Conservation (phyloP, 2,797 vertebrate genomes). For the Spea hammondii region DNA sequence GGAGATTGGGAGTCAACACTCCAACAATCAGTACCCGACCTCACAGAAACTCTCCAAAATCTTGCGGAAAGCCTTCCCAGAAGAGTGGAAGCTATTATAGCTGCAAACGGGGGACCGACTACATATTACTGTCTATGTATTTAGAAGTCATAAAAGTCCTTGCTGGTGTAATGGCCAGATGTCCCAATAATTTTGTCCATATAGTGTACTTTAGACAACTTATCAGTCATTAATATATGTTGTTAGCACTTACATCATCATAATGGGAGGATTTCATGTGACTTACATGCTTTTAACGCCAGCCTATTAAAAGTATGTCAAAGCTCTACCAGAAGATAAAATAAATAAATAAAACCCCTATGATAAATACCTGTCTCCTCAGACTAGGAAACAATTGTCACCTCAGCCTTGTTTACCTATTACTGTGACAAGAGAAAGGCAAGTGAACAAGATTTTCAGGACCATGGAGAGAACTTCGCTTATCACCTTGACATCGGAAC, state of each 20-base stretch:
- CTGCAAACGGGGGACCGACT: no score
- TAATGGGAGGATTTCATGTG: slow-evolving; percentile 10
- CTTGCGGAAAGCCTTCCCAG: no score
- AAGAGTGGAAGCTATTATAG: no score
- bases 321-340: slow-evolving; percentile 7
- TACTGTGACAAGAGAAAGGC: slow-evolving; percentile 22
- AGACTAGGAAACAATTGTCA: slow-evolving; percentile 18
- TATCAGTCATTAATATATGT: no score
- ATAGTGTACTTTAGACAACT: no score
- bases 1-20: no score
- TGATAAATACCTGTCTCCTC: slow-evolving; percentile 15
- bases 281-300: slow-evolving; percentile 5
- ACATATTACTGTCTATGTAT: no score
- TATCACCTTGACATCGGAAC: slow-evolving; percentile 30
- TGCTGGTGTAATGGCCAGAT: no score
- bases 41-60: no score
- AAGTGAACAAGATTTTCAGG: slow-evolving; percentile 34
- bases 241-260: not conserved
- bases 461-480: slow-evolving; percentile 32
- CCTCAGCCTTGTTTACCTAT: slow-evolving; percentile 10
- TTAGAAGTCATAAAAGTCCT: no score
- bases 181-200: no score
- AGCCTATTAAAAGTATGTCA: slow-evolving; percentile 1
- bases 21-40: no score
- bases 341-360: slow-evolving; percentile 7